Evolutionary conservation across 2,113 vertebrate species (phyloP).

Genomic region (Sorex araneus): DNA sequence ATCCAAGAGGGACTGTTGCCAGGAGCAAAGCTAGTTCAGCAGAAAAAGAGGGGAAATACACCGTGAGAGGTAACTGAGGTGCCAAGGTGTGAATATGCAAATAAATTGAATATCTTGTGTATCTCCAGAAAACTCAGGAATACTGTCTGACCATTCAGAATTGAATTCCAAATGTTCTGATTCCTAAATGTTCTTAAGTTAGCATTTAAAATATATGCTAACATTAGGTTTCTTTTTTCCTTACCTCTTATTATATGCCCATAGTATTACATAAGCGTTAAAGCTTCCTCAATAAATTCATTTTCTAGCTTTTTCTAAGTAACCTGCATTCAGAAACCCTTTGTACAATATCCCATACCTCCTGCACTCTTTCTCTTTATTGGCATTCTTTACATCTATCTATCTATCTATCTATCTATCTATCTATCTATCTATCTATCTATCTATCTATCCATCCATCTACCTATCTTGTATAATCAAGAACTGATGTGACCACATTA

Average conservation of each 20-base stretch:
- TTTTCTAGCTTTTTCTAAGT: conserved; percentile 22
- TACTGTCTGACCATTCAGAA: background rate
- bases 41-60: background rate
- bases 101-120: background rate
- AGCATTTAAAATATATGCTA: background rate
- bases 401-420: too few relatives aligned
- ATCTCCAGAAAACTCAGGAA: background rate
- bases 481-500: background rate
- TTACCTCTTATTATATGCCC: background rate
- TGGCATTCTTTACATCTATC: background rate
- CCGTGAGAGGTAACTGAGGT: background rate
- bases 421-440: too few relatives aligned
- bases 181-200: background rate
- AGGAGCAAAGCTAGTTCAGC: background rate
- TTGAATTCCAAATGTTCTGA: background rate
- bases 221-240: background rate
- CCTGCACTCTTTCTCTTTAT: background rate
- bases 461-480: conserved; percentile 34
- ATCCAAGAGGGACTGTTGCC: background rate
- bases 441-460: too few relatives aligned
- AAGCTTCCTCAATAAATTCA: background rate
- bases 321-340: background rate
- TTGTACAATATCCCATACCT: background rate
- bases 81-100: rapidly evolving
- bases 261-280: background rate